A percentile compares a stretch with the other conserved stretches of the same genome.
phyloP scores from a whole-genome alignment of 1,140 invertebrate genomes.

The Galleria mellonella region DNA sequence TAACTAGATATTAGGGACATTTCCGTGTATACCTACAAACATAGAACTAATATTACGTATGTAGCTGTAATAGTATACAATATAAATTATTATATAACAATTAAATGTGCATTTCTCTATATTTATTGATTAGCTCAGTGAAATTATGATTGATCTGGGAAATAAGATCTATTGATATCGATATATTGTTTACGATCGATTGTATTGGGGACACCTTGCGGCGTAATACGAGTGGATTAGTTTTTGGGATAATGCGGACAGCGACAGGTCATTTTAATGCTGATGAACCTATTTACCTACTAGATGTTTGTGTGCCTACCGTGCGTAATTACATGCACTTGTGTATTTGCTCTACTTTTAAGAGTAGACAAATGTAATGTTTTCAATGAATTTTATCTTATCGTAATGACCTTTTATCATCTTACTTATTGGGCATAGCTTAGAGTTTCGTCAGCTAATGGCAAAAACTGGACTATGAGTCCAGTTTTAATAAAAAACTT shows the following conservation, averaged over 20 bases:
- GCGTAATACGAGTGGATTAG: conserved; percentile 13
- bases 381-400: no score
- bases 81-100: conserved; percentile 14
- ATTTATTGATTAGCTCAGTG: conserved; percentile 17
- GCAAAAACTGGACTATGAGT: no score
- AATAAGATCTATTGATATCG: conserved; percentile 35
- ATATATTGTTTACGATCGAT: conserved; percentile 31
- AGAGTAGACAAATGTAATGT: no score
- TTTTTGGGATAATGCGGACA: conserved; percentile 26
- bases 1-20: conserved; percentile 11
- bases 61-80: not conserved
- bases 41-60: conserved; percentile 2
- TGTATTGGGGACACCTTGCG: conserved; percentile 16
- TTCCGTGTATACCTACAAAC: conserved; percentile 5
- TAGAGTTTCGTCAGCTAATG: no score
- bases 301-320: no score
- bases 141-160: conserved; percentile 24
- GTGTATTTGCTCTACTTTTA: no score
- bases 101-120: conserved; percentile 19
- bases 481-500: no score
- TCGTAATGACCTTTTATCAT: no score
- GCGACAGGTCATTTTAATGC: no score
- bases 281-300: no score
- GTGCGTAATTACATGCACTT: no score
- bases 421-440: no score